Conservation (phyloP, 37 sponge, comb jelly and placozoan genomes). For the Theonella swinhoei region DNA sequence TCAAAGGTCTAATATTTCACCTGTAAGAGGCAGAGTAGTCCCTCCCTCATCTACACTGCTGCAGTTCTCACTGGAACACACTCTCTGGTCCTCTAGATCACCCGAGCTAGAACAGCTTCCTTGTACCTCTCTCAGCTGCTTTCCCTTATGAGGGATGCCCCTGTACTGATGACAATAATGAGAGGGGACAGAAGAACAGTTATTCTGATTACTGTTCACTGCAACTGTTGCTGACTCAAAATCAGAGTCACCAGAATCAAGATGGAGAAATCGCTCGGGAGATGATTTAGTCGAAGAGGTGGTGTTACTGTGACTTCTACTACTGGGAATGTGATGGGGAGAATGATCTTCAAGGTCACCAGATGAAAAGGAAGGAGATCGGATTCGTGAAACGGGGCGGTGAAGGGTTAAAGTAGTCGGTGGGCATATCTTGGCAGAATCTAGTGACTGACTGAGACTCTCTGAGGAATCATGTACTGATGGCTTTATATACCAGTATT, state of each 20-base stretch:
- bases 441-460: too few species aligned
- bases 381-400: background rate
- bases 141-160: background rate
- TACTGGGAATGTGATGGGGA: background rate
- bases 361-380: slow-evolving; percentile 2
- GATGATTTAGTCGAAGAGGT: background rate
- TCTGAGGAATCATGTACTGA: too few species aligned
- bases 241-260: background rate
- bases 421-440: too few species aligned
- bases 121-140: background rate
- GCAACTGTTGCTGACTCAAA: background rate
- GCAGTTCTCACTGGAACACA: too few species aligned
- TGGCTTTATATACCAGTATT: too few species aligned
- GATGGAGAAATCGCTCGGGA: slow-evolving; percentile 25
- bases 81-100: too few species aligned
- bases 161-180: background rate
- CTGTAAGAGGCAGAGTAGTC: too few species aligned
- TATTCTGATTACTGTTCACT: background rate
- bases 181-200: background rate
- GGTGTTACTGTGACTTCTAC: background rate
- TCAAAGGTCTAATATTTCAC: too few species aligned
- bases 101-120: too few species aligned
- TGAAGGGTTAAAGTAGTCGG: too few species aligned
- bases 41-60: too few species aligned
- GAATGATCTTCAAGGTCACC: slow-evolving; percentile 9